Conservation (phyloP, 2,888 invertebrate genomes). For the Polydrusus cervinus region DNA sequence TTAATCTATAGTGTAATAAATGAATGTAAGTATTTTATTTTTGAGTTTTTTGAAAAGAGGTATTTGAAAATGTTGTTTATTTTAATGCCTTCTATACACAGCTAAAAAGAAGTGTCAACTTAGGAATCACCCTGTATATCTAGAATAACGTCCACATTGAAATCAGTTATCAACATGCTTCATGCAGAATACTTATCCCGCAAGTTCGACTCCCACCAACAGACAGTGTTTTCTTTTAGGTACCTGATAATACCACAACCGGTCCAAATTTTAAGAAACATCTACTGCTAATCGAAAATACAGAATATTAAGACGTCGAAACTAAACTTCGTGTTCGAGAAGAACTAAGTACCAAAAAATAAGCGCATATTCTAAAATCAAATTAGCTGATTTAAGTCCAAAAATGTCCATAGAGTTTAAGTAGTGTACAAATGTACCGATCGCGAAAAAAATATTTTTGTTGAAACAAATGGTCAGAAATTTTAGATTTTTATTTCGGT, state of each 20-base stretch:
- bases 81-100: too few species aligned
- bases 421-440: slow-evolving; percentile 17
- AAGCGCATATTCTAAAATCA: slow-evolving; percentile 45
- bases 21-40: too few species aligned
- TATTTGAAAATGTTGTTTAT: too few species aligned
- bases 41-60: too few species aligned
- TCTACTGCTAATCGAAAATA: slow-evolving; percentile 26
- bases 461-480: not conserved
- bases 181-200: too few species aligned
- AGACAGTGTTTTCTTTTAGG: slow-evolving; percentile 29
- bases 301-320: slow-evolving; percentile 1
- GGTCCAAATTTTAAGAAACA: slow-evolving; percentile 39
- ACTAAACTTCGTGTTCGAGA: slow-evolving; percentile 8
- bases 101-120: too few species aligned
- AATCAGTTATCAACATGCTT: too few species aligned
- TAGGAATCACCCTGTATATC: too few species aligned
- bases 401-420: slow-evolving; percentile 45
- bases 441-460: slow-evolving; percentile 29
- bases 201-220: not conserved
- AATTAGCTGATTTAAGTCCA: slow-evolving; percentile 41
- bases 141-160: too few species aligned
- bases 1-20: too few species aligned
- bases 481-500: not conserved
- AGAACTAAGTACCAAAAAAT: slow-evolving; percentile 8
- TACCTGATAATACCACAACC: slow-evolving; percentile 47